Base-by-base conservation (phyloP, 1,140 invertebrate genomes). In the Zaprionus ghesquierei region DNA sequence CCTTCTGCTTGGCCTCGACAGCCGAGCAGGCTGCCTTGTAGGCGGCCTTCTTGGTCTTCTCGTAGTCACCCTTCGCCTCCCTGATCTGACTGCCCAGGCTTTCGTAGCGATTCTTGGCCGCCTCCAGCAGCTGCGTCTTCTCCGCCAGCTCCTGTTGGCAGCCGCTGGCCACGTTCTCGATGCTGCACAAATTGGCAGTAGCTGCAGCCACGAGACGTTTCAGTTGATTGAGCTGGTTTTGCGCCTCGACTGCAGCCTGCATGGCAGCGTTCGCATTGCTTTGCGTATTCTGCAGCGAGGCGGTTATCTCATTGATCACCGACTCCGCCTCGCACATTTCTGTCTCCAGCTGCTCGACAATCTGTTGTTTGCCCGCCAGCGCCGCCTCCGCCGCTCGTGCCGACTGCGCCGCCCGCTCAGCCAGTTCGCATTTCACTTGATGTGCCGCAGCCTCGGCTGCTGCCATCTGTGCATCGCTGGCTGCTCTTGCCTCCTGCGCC, bases 331-430 rank as follows among this genome's bases (percentile, higher is more conserved):
- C 95, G 29, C 92, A 92, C 10, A 94, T 92, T 79, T 95, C 94
- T 61, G 94, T 93, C 33, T 93, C 92, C 4, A 95, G 70, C 55
- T 94, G 94, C 68, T 94, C 93, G 0, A 94, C 93, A 15, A 95
- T 93, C 25, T 93, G 93, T 71, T 94, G 93, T 72, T 95, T 95
- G 0, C 94, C 94, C 6, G 94, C 93, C 1, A 95, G 86, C 0
- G 94, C 95, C 0, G 94, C 95, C 75, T 95, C 94, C 0, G 95
- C 95, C 1, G 94, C 94, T 66, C 94, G 94, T 0, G 95, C 94
- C 6, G 95, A 94, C 79, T 95, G 94, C 2, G 94, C 80, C 0
- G 95, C 95, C 81, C 94, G 94, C 58, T 95, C 94, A 1, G 95
- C 95, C 49, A 95, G 77, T 89, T 95, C 94, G 1, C 93, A 92